Conservation (phyloP, 2,888 invertebrate genomes). For the Drosophila mercatorum region DNA sequence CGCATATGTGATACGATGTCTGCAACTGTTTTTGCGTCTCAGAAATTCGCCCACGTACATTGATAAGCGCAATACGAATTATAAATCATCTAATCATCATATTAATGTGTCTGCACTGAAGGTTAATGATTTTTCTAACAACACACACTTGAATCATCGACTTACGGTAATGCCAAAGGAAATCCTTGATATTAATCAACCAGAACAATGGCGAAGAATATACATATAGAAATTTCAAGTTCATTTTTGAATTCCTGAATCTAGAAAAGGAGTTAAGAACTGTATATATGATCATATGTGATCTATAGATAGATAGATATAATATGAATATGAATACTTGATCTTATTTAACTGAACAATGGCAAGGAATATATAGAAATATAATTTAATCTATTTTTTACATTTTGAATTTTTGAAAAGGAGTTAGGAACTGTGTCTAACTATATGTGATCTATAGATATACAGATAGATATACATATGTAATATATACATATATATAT, state of each 20-base stretch:
- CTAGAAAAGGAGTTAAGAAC: background rate
- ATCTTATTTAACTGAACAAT: too few species aligned
- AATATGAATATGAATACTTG: too few species aligned
- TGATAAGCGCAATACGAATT: conserved; percentile 44
- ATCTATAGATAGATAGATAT: too few species aligned
- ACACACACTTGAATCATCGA: conserved; percentile 5
- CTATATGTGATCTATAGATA: too few species aligned
- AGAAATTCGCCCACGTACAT: conserved; percentile 39
- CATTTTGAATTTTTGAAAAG: too few species aligned
- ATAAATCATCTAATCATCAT: conserved; percentile 25
- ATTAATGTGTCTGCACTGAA: conserved; percentile 17
- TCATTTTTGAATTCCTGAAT: background rate
- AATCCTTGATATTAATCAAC: background rate
- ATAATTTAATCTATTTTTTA: too few species aligned
- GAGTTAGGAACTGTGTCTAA: too few species aligned
- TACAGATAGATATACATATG: too few species aligned
- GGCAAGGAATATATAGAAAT: too few species aligned
- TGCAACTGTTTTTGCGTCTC: conserved; percentile 42
- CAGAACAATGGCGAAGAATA: background rate
- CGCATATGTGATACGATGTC: conserved; percentile 36
- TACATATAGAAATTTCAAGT: too few species aligned
- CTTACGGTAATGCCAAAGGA: background rate
- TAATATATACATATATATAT: too few species aligned
- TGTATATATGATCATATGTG: background rate
- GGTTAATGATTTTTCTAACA: conserved; percentile 29